A percentile compares a stretch with the other conserved stretches of the same genome.
phyloP scores from a whole-genome alignment of 2,797 vertebrate genomes.

The Ataeniobius toweri region DNA sequence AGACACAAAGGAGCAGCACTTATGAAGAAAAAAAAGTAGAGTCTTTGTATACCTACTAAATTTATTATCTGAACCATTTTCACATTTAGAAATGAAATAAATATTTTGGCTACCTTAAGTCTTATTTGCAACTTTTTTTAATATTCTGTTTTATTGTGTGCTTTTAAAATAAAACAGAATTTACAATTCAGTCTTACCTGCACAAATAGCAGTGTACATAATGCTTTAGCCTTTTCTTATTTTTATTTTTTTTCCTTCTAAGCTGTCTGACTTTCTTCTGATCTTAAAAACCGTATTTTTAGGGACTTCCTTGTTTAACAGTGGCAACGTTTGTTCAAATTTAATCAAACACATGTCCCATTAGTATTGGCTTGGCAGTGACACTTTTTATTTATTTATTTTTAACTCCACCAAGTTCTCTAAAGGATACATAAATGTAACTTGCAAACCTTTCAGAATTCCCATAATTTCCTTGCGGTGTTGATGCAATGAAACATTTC shows the following conservation, averaged over 20 bases:
- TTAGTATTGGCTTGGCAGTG: not conserved
- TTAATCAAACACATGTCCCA: no score
- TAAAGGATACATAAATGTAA: constrained; percentile 45
- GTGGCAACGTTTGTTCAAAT: no score
- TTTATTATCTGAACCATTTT: not conserved
- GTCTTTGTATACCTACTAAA: not conserved
- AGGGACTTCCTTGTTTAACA: not conserved
- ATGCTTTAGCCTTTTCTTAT: not conserved
- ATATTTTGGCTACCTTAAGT: not conserved
- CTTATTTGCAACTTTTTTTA: not conserved
- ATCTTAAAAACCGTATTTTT: not conserved
- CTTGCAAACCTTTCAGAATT: constrained; percentile 64
- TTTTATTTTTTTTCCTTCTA: not conserved
- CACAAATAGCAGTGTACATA: not conserved
- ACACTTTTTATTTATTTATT: not conserved
- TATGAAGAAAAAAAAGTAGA: not conserved
- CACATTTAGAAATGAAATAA: not conserved
- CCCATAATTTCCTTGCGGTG: constrained; percentile 61
- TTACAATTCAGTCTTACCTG: not conserved
- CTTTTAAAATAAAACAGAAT: not conserved
- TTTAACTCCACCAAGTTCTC: constrained; percentile 32
- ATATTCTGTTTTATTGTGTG: not conserved
- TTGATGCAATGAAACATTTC: constrained; percentile 73
- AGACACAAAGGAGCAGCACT: not conserved
- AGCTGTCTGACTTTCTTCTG: not conserved